phyloP scores from a whole-genome alignment of 1,140 invertebrate genomes.

The Battus philenor region DNA sequence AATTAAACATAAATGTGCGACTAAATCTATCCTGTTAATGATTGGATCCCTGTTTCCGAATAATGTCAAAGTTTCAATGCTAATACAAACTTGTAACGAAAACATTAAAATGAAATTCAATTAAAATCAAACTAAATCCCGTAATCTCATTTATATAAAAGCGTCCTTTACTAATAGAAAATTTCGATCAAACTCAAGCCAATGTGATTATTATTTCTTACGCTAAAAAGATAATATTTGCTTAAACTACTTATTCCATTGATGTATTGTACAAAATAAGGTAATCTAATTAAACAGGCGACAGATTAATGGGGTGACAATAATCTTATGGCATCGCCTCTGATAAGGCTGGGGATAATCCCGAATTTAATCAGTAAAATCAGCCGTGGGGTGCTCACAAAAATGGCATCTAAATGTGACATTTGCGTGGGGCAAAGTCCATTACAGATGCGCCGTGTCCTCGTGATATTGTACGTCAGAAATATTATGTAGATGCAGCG shows the following conservation, averaged over 20 bases:
- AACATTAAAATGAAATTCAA: conserved; percentile 4
- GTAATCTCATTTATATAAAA: not conserved
- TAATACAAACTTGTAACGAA: too few relatives aligned
- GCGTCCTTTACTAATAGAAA: too few relatives aligned
- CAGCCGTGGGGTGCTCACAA: conserved; percentile 19
- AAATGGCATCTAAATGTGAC: not conserved
- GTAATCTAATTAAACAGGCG: conserved; percentile 53
- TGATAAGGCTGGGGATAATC: conserved; percentile 46
- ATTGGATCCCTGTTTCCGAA: too few relatives aligned
- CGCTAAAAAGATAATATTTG: not conserved
- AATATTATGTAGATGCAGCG: too few relatives aligned
- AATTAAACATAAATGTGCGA: too few relatives aligned
- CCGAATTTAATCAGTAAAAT: conserved; percentile 59
- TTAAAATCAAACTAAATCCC: conserved; percentile 10
- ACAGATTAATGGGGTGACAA: conserved; percentile 66
- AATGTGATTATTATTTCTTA: not conserved
- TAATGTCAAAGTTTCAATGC: too few relatives aligned
- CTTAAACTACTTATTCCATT: not conserved
- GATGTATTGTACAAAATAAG: conserved; percentile 21
- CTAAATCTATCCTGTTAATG: too few relatives aligned
- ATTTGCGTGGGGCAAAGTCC: not conserved
- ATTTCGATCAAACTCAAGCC: not conserved
- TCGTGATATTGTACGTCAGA: too few relatives aligned
- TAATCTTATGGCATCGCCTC: conserved; percentile 54
- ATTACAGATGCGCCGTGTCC: not conserved